phyloP scores from a whole-genome alignment of 2,888 invertebrate genomes.

The Troides helena region DNA sequence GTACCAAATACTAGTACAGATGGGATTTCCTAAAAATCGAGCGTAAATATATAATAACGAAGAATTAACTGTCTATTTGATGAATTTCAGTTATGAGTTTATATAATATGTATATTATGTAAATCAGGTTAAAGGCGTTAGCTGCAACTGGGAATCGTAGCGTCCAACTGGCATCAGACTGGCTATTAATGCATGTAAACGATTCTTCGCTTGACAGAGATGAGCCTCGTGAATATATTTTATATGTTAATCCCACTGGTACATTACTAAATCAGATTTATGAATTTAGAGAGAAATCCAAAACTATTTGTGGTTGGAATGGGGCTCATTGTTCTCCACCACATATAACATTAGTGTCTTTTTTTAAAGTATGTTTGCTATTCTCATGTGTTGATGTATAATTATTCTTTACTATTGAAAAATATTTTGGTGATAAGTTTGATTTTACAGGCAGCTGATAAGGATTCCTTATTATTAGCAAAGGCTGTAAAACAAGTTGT shows the following conservation, averaged over 20 bases:
- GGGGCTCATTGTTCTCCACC: conserved; percentile 94
- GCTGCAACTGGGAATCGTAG: conserved; percentile 94
- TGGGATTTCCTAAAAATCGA: conserved; percentile 93
- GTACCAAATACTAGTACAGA: conserved; percentile 90
- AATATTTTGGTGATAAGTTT: conserved; percentile 9
- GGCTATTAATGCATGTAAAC: conserved; percentile 93
- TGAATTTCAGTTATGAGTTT: neutral
- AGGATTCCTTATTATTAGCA: conserved; percentile 84
- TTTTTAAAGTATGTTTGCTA: conserved; percentile 85
- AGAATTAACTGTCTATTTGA: neutral
- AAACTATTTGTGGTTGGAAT: conserved; percentile 89
- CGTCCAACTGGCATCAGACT: conserved; percentile 93
- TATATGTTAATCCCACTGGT: conserved; percentile 93
- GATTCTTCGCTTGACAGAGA: conserved; percentile 89
- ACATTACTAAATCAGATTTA: conserved; percentile 85
- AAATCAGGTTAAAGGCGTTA: conserved; percentile 89
- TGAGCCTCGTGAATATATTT: conserved; percentile 90
- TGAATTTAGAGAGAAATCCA: conserved; percentile 89
- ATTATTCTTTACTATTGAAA: neutral
- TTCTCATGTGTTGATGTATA: conserved; percentile 11
- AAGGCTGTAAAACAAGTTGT: conserved; percentile 87
- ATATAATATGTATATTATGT: conserved; percentile 7
- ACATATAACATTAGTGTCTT: conserved; percentile 93
- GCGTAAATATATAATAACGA: conserved; percentile 81
- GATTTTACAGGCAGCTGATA: conserved; percentile 84